A percentile compares a stretch with the other conserved stretches of the same genome.
phyloP scores from a whole-genome alignment of 1,140 invertebrate genomes.

The Danaus plexippus region DNA sequence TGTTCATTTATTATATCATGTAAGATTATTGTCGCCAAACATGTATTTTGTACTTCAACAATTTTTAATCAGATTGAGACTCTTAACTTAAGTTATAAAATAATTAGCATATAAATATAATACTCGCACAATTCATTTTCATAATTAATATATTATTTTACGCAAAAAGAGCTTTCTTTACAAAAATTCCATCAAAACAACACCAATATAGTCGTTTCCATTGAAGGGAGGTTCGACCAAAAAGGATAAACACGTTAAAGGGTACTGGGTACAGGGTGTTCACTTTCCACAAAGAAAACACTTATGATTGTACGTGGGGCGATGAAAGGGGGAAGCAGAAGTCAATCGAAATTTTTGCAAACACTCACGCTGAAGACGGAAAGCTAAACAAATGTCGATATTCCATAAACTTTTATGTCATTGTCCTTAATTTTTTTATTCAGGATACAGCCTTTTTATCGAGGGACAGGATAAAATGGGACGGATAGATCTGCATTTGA shows the following conservation, averaged over 20 bases:
- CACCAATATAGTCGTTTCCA: slow-evolving; percentile 20
- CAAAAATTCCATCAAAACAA: slow-evolving; percentile 28
- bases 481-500: slow-evolving; percentile 6
- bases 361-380: slow-evolving; percentile 19
- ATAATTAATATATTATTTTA: no score
- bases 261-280: slow-evolving; percentile 37
- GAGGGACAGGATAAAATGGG: not conserved
- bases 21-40: no score
- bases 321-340: slow-evolving; percentile 18
- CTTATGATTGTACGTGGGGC: slow-evolving; percentile 46
- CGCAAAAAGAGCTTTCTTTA: no score
- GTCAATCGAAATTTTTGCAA: slow-evolving; percentile 56
- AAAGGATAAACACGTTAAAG: slow-evolving; percentile 66
- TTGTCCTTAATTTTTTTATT: slow-evolving; percentile 12
- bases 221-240: slow-evolving; percentile 40
- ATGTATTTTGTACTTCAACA: no score
- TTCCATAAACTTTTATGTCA: slow-evolving; percentile 16
- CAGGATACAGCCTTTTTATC: slow-evolving; percentile 1
- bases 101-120: no score
- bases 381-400: slow-evolving; percentile 11
- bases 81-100: no score
- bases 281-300: slow-evolving; percentile 66
- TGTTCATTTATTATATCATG: no score
- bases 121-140: no score
- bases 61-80: no score